Base-by-base conservation (phyloP, 2,113 vertebrate species). In the Aptenodytes forsteri region DNA sequence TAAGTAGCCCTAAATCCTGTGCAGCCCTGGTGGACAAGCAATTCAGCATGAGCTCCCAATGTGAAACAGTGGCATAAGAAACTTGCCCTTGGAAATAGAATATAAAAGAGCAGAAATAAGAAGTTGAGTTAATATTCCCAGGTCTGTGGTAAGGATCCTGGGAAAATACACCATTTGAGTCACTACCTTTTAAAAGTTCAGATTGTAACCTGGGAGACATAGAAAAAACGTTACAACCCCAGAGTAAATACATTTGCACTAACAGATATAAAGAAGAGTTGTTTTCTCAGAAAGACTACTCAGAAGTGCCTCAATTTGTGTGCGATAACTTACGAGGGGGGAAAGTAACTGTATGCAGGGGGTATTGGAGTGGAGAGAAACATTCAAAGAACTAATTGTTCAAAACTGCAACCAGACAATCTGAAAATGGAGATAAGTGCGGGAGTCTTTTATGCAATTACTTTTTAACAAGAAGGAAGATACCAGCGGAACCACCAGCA, bases 291-390 rank as follows among this genome's bases (percentile, higher is more conserved):
- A 23, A 61, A 44, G 22, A 23, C 44, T 20, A 3, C 38, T 62
- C 12, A 13, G 23, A 62, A 67, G n/a, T 16, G 62, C 38, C 56
- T 67, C 29, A 5, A 5, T 29, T 42, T 82, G 17, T 8, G 5
- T 23, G 30, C 0, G 0, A 27, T 11, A 27, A 22, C 27, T 49
- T 29, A 44, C 0, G 3, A 16, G 14, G 6, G 4, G 8, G 16
- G 7, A 5, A 7, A 42, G 42, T 46, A 25, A 59, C 29, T 40
- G 5, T 7, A 1, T 52, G 42, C 38, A 67, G 70, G 21, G 44
- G 17, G 20, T 27, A 7, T 7, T 64, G 22, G 55, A 73, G 38
- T 3, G 42, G 44, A 65, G n/a, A 78, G 32, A 34, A 83, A 46
- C 4, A 5, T 21, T 32, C 36, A 32, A 66, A 62, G 79, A 79